phyloP scores from a whole-genome alignment of 35 echinoderm and acorn worm species.

The Apostichopus japonicus region DNA sequence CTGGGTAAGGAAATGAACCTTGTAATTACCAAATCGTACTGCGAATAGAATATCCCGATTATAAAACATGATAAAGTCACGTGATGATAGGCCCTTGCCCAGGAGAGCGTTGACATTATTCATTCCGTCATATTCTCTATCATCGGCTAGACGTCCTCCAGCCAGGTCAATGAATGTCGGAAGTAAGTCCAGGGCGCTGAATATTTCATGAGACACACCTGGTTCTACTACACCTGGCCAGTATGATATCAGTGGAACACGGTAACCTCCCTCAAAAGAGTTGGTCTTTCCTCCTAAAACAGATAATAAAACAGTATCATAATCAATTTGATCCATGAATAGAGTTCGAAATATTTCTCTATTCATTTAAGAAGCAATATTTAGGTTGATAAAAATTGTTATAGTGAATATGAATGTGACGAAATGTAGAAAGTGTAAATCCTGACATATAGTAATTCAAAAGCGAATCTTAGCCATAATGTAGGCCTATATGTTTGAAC shows the following conservation, averaged over 20 bases:
- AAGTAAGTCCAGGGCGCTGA: slow-evolving; percentile 53
- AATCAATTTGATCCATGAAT: too few relatives aligned
- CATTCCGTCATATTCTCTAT: slow-evolving; percentile 45
- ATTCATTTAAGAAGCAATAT: too few relatives aligned
- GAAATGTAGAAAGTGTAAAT: too few relatives aligned
- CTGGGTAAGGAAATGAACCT: slow-evolving; percentile 53
- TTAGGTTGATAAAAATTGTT: too few relatives aligned
- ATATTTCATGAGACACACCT: slow-evolving; percentile 15
- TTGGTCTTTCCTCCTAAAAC: slow-evolving; percentile 51
- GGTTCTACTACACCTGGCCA: slow-evolving; percentile 58
- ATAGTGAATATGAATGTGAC: too few relatives aligned
- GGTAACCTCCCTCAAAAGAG: slow-evolving; percentile 62
- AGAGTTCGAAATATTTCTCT: too few relatives aligned
- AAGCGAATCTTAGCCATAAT: too few relatives aligned
- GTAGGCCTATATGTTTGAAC: too few relatives aligned
- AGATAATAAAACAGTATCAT: too few relatives aligned
- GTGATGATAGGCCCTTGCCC: not conserved
- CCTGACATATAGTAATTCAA: too few relatives aligned
- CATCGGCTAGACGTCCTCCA: slow-evolving; percentile 13
- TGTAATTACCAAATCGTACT: slow-evolving; percentile 50
- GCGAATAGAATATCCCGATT: slow-evolving; percentile 54
- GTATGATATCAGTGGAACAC: slow-evolving; percentile 57
- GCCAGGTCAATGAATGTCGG: slow-evolving; percentile 33
- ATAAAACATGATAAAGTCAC: slow-evolving; percentile 47
- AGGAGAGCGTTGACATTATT: slow-evolving; percentile 33